These are phyloP conservation scores for Torymus auratus DNA, from an alignment of 2,888 invertebrate species.

Conservation along the genomic window DNA sequence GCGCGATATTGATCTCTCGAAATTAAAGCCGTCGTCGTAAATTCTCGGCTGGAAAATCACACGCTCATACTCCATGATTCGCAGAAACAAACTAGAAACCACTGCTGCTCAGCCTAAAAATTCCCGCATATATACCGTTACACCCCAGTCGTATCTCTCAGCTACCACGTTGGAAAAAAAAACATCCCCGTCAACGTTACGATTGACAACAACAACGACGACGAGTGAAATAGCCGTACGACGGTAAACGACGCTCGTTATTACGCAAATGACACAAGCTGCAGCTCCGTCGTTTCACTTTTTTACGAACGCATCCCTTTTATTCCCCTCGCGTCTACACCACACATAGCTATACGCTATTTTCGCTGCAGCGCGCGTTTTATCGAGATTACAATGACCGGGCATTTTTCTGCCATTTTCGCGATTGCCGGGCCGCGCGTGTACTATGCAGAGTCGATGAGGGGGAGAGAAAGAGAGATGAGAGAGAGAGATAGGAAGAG, in stretches of 20 bases:
- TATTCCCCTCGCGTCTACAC: slow-evolving; percentile 11
- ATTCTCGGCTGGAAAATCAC: no score
- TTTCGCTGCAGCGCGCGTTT: slow-evolving; percentile 22
- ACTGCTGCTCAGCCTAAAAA: no score
- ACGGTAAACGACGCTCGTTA: slow-evolving; percentile 53
- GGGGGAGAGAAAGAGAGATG: neutral
- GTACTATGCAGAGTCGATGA: slow-evolving; percentile 11
- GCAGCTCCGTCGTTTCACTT: neutral
- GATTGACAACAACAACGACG: slow-evolving; percentile 15
- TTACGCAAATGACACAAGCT: slow-evolving; percentile 56
- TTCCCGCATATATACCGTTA: no score
- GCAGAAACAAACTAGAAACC: neutral
- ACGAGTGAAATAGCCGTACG: neutral
- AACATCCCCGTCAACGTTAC: slow-evolving; percentile 14
- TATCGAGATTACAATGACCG: slow-evolving; percentile 56
- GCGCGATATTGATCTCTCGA: neutral
- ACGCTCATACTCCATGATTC: neutral
- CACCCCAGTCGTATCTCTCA: no score
- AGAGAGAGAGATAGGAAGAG: neutral
- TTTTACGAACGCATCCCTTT: slow-evolving; percentile 6
- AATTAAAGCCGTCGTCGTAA: neutral
- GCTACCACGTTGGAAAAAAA: neutral
- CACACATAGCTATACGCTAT: neutral
- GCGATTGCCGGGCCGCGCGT: slow-evolving; percentile 26
- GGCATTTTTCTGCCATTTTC: slow-evolving; percentile 40